Conservation (phyloP, 2,888 invertebrate genomes). For the Hypercompe scribonia region DNA sequence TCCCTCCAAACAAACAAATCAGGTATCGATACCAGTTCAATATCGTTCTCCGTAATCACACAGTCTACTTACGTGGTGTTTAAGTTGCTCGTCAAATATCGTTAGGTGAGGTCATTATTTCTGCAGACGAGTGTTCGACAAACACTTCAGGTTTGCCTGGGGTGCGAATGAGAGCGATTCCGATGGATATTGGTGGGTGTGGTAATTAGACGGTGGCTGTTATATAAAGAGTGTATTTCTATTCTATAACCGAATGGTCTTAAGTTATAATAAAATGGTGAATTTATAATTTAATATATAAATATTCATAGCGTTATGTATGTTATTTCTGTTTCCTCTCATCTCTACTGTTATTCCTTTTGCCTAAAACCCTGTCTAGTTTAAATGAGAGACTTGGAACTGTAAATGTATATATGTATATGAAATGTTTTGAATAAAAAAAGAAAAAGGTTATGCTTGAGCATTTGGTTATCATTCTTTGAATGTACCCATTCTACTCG, state of each 20-base stretch:
- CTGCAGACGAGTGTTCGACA: slow-evolving; percentile 54
- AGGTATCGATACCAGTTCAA: slow-evolving; percentile 16
- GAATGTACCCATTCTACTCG: background rate
- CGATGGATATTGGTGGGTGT: slow-evolving; percentile 32
- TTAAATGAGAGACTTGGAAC: too few species aligned
- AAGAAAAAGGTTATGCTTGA: too few species aligned
- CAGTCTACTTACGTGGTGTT: slow-evolving; percentile 36
- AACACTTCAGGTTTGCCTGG: slow-evolving; percentile 51
- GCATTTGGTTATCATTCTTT: too few species aligned
- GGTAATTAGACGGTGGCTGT: slow-evolving; percentile 36
- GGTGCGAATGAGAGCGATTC: slow-evolving; percentile 25
- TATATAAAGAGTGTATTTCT: background rate
- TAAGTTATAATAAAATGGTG: background rate
- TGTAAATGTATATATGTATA: too few species aligned
- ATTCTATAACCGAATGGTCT: background rate
- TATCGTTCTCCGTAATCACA: slow-evolving; percentile 18
- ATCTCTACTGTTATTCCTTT: too few species aligned
- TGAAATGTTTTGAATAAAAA: too few species aligned
- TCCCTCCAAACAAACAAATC: slow-evolving; percentile 17
- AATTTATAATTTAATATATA: background rate
- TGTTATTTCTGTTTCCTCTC: background rate
- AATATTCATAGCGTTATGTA: too few species aligned
- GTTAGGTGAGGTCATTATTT: slow-evolving; percentile 66
- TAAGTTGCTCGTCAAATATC: slow-evolving; percentile 56
- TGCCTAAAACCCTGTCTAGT: too few species aligned